Percentiles rank a stretch among this genome's conserved stretches.
phyloP scores from a whole-genome alignment of 2,113 vertebrate species.

The Megaptera novaeangliae region DNA sequence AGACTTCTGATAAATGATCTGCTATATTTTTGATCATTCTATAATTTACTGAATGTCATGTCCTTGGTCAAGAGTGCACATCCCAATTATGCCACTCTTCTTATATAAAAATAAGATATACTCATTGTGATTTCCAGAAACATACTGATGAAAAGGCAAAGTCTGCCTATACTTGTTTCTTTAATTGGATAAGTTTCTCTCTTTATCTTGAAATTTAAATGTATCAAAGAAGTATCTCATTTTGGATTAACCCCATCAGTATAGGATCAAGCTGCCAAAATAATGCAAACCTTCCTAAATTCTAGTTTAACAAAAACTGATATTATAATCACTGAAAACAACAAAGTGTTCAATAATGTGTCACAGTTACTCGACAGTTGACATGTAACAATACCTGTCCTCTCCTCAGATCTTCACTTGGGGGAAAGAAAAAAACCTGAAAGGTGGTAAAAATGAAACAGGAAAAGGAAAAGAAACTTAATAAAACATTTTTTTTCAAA shows the following conservation, averaged over 20 bases:
- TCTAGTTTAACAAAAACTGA: conserved; percentile 18
- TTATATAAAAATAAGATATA: conserved; percentile 39
- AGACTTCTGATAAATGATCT: conserved; percentile 33
- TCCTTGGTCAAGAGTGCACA: background rate
- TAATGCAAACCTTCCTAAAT: conserved; percentile 48
- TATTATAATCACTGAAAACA: conserved; percentile 57
- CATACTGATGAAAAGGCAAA: conserved; percentile 41
- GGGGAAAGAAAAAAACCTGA: conserved; percentile 64
- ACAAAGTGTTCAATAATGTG: conserved; percentile 54
- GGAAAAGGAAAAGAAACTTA: conserved; percentile 67
- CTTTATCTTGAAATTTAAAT: conserved; percentile 55
- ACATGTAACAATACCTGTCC: conserved; percentile 66
- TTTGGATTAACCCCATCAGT: conserved; percentile 27
- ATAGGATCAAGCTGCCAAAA: conserved; percentile 45
- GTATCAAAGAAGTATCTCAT: conserved; percentile 42
- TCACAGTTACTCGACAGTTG: conserved; percentile 53
- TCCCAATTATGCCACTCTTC: conserved; percentile 14
- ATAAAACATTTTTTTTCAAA: conserved; percentile 52
- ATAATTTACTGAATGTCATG: conserved; percentile 27
- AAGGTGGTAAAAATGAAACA: conserved; percentile 63
- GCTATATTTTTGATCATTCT: conserved; percentile 10
- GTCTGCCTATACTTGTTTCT: conserved; percentile 14
- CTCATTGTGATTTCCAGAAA: conserved; percentile 32
- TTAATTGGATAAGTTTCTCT: conserved; percentile 17
- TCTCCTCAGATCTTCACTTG: conserved; percentile 69